phyloP scores from a whole-genome alignment of 37 sponge, comb jelly and placozoan genomes.

The Agelas oroides region DNA sequence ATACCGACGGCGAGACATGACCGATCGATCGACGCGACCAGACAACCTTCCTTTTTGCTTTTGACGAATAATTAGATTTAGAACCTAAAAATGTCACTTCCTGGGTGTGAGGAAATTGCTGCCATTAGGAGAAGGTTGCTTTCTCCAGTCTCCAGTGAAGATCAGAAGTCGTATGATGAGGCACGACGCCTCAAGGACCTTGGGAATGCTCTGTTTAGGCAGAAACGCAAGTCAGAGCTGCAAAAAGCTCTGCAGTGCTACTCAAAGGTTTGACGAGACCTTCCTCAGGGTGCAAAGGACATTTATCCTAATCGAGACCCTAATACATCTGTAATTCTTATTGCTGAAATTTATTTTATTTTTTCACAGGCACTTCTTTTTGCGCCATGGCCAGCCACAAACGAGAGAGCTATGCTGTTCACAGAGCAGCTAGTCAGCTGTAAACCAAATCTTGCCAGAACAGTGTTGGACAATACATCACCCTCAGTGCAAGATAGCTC shows the following conservation, averaged over 20 bases:
- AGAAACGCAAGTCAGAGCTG: neutral
- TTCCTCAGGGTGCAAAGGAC: no score
- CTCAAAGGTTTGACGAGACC: conserved; percentile 19
- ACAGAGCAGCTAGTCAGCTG: neutral
- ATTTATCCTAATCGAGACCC: no score
- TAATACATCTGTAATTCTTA: no score
- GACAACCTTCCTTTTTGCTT: neutral
- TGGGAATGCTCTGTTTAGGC: conserved; percentile 35
- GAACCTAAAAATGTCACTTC: no score
- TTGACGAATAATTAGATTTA: no score
- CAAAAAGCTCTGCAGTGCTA: conserved; percentile 19
- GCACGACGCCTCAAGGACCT: conserved; percentile 9
- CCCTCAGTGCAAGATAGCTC: neutral
- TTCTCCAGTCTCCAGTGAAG: no score
- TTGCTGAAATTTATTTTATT: neutral
- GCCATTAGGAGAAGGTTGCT: no score
- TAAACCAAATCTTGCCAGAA: neutral
- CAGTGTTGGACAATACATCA: neutral
- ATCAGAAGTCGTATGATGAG: conserved; percentile 11
- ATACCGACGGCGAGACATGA: no score
- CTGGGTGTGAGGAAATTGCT: no score
- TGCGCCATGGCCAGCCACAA: conserved; percentile 9
- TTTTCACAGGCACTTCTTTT: conserved; percentile 11
- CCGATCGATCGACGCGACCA: no score
- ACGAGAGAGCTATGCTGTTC: conserved; percentile 1